Base-by-base conservation (phyloP, 2,888 invertebrate species). In the Crossocerus cetratus region DNA sequence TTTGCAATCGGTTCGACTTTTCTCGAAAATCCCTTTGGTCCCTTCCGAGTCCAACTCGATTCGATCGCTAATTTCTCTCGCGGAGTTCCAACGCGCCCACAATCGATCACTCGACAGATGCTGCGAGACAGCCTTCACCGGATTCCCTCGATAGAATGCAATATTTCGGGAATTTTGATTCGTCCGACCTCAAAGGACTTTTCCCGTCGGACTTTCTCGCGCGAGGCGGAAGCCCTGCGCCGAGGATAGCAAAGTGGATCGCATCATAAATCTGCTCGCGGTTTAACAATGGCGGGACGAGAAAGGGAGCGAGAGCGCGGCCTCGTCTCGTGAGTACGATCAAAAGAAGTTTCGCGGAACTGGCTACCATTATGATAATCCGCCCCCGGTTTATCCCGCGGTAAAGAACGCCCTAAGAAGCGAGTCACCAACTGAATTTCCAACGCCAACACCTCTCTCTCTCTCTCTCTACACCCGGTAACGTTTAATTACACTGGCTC, bases 141-240 rank as follows among this genome's bases (percentile, higher is more conserved):
- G 5, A 4, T 32, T 32, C 8, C 5, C 5, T 32, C 32, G 32
- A 32, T 0, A 32, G 32, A 32, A 32, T 32, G 8, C 5, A 32
- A 32, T 32, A 32, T 32, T 32, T 32, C 32, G 32, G 32, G 32
- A 32, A 32, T 5, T 4, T 8, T 32, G 32, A 8, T 32, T 4
- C 5, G 8, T 32, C 32, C 11, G 11, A n/a, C n/a, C 5, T 11
- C 32, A 32, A 8, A 32, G 16, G 3, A 49, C 49, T 49, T 77
- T 80, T 80, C 77, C 77, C 72, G 78, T 59, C 73, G 81, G 80
- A 80, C 77, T 80, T 80, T 80, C 80, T 69, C 76, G 80, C 80
- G 77, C 80, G 72, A 80, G 80, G 74, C 79, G 79, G 80, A 80
- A 80, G 73, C 78, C 78, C 77, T 75, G 75, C 78, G 59, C 78